phyloP scores from a whole-genome alignment of 2,113 vertebrate genomes.

The Pelecanoides urinatrix region DNA sequence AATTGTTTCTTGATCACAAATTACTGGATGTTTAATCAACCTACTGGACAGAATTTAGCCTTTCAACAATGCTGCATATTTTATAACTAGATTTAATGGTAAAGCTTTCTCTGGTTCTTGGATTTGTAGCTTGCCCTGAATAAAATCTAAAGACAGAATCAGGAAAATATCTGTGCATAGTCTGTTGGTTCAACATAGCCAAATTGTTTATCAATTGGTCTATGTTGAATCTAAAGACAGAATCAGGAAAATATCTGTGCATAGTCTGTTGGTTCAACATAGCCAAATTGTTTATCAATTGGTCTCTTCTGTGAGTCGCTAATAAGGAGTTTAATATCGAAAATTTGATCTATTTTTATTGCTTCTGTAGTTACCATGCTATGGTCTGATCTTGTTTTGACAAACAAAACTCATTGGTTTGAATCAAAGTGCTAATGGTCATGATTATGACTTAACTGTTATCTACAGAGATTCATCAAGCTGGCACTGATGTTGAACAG shows the following conservation, averaged over 20 bases:
- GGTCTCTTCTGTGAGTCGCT: background rate
- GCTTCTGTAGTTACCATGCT: background rate
- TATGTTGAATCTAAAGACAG: background rate
- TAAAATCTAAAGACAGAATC: background rate
- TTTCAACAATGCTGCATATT: background rate
- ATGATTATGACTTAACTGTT: background rate
- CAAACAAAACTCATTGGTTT: background rate
- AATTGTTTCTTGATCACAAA: background rate
- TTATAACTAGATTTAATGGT: background rate
- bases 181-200: background rate
- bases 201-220: background rate
- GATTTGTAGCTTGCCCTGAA: background rate
- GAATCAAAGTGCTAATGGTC: background rate
- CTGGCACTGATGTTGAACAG: background rate
- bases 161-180: background rate
- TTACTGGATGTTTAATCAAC: background rate
- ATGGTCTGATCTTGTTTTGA: background rate
- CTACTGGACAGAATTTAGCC: background rate
- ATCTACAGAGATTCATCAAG: background rate
- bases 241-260: background rate
- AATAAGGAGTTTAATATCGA: background rate
- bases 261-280: background rate
- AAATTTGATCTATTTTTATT: background rate
- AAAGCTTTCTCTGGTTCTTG: background rate
- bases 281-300: background rate